Conservation (phyloP, 1,140 invertebrate genomes). For the Bombus huntii region DNA sequence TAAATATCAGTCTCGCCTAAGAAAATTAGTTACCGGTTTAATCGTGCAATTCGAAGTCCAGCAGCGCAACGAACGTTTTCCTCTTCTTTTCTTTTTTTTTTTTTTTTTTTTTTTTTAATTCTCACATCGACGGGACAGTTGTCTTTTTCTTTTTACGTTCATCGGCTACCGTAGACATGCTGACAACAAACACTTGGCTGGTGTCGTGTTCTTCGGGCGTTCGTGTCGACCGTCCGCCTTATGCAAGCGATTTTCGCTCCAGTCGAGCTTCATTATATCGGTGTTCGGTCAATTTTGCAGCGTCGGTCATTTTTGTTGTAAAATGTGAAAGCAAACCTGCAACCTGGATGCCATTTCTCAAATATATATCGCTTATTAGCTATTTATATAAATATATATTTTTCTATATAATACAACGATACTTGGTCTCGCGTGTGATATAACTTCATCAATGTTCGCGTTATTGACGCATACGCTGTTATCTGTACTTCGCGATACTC, state of each 20-base stretch:
- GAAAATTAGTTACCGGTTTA: not conserved
- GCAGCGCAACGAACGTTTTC: not conserved
- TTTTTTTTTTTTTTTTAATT: not conserved
- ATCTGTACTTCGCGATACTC: not conserved
- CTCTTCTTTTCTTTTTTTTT: not conserved
- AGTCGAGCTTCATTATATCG: not conserved
- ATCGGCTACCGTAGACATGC: conserved; percentile 22
- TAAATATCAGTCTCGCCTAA: no score
- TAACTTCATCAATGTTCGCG: not conserved
- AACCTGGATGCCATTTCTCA: not conserved
- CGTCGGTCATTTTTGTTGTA: not conserved
- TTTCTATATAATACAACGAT: not conserved
- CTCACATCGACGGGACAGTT: not conserved
- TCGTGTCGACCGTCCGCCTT: not conserved
- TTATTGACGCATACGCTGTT: not conserved
- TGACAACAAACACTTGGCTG: conserved; percentile 37
- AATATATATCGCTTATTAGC: no score
- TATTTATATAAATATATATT: not conserved
- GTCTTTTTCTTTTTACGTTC: not conserved
- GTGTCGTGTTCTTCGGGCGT: conserved; percentile 28
- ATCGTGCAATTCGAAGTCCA: not conserved
- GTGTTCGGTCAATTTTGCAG: conserved; percentile 12
- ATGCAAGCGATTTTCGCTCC: conserved; percentile 31
- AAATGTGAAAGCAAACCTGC: not conserved
- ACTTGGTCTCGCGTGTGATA: not conserved